Conservation (phyloP, 30 jellyfish, hydroid and myxozoan genomes). For the Turritopsis dohrnii region DNA sequence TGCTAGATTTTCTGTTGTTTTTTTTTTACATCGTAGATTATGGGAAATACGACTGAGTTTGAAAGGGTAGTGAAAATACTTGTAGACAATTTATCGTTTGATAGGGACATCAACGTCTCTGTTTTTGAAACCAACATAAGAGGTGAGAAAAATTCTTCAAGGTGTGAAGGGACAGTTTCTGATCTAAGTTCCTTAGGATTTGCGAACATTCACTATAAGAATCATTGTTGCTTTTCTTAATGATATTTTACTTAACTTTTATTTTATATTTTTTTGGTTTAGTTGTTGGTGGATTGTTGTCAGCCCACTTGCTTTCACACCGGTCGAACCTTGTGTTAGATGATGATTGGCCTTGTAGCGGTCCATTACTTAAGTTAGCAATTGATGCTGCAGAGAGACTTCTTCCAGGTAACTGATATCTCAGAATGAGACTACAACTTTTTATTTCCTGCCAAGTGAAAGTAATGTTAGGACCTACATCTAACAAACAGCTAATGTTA, state of each 20-base stretch:
- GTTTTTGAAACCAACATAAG: conserved; percentile 88
- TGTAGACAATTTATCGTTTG: conserved; percentile 63
- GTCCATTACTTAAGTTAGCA: conserved; percentile 64
- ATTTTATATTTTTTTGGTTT: too few species aligned
- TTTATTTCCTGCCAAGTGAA: too few species aligned
- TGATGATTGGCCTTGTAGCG: conserved; percentile 88
- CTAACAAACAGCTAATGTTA: too few species aligned
- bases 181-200: too few species aligned
- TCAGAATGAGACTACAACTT: too few species aligned
- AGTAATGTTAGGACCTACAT: too few species aligned
- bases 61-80: conserved; percentile 51
- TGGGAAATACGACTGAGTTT: conserved; percentile 85
- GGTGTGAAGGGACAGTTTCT: background rate
- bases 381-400: conserved; percentile 72
- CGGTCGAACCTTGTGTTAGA: conserved; percentile 37
- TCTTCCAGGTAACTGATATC: conserved; percentile 55
- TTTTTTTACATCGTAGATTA: too few species aligned
- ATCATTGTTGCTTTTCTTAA: background rate
- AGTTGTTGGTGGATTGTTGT: conserved; percentile 90
- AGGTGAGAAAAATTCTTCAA: conserved; percentile 30
- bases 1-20: too few species aligned
- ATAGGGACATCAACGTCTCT: conserved; percentile 80
- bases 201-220: too few species aligned
- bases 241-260: too few species aligned
- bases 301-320: conserved; percentile 84